These are phyloP conservation scores for Catostomus latipinnis DNA, from an alignment of 2,797 vertebrate species.

Conservation along the genomic window DNA sequence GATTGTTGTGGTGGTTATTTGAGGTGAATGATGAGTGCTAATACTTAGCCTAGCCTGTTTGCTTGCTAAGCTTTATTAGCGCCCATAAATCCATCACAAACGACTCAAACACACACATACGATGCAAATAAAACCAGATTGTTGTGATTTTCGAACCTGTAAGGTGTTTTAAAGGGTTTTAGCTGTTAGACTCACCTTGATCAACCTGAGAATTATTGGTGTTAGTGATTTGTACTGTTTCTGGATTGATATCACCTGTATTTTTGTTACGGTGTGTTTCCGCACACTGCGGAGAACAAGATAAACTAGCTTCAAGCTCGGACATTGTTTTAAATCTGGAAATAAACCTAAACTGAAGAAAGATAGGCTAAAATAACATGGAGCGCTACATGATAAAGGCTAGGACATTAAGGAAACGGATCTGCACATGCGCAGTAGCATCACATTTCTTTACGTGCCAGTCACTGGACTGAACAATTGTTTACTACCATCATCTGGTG, in stretches of 20 bases:
- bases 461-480: neutral
- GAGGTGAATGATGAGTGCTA: slow-evolving; percentile 21
- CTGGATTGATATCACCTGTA: slow-evolving; percentile 64
- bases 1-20: slow-evolving; percentile 36
- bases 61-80: slow-evolving; percentile 35
- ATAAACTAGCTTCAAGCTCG: slow-evolving; percentile 71
- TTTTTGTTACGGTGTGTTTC: slow-evolving; percentile 71
- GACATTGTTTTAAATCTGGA: slow-evolving; percentile 49
- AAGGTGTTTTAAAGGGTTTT: slow-evolving; percentile 56
- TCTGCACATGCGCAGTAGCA: slow-evolving; percentile 34
- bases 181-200: slow-evolving; percentile 82
- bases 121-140: slow-evolving; percentile 37
- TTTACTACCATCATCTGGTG: slow-evolving; percentile 39
- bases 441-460: slow-evolving; percentile 11
- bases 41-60: slow-evolving; percentile 39
- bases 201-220: slow-evolving; percentile 77
- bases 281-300: slow-evolving; percentile 71
- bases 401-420: neutral
- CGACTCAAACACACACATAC: slow-evolving; percentile 57
- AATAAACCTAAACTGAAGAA: slow-evolving; percentile 21
- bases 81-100: slow-evolving; percentile 30
- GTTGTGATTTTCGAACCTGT: no score
- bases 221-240: slow-evolving; percentile 83
- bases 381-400: neutral
- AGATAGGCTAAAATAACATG: neutral